Evolutionary conservation across 2,113 vertebrate genomes (phyloP), one percentile per base, ranked within the genome.

Genomic region (Arvicanthis niloticus): DNA sequence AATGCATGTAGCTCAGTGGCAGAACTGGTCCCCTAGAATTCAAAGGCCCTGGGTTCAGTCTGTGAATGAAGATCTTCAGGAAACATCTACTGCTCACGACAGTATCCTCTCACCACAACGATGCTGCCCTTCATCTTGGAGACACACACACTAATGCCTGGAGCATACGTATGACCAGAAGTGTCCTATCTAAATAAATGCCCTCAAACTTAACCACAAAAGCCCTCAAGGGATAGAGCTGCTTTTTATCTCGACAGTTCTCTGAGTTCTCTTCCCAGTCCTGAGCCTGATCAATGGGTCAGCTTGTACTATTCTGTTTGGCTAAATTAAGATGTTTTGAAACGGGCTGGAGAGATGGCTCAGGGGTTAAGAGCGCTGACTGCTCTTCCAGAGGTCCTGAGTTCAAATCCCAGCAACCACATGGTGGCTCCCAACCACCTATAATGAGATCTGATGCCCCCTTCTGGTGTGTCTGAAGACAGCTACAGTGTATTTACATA

Each of bases 171-270:
- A 68, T 7, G 13, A 42, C 62, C 40, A 68, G 42, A 4, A 40
- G 68, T 91, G 22, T 72, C n/a, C 84, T 91, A 77, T 89, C 75
- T 84, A 67, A n/a, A 84, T 89, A 80, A 85, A 84, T 80, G 67
- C 68, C 84, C 26, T 87, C 89, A 73, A 89, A 70, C 86, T 45
- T 97, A 91, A 90, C 80, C 93, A 65, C 26, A 85, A 60, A 87
- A 31, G 15, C 8, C 37, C 37, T 53, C 37, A 70, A 70, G 26
- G 42, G 72, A 81, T 3, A 90, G 16, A 80, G 70, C 9, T 76
- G 58, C 31, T 90, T 16, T 53, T 88, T 80, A 42, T 84, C 73
- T 89, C 91, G 82, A 91, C 68, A 60, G 7, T n/a, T 19, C 24
- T 84, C 37, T 0, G 1, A 37, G 24, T 34, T 88, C 11, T 60